Evolutionary conservation across 2,888 invertebrate genomes (phyloP), one percentile per base, ranked within the genome.

Genomic region (Teinopalpus imperialis): DNA sequence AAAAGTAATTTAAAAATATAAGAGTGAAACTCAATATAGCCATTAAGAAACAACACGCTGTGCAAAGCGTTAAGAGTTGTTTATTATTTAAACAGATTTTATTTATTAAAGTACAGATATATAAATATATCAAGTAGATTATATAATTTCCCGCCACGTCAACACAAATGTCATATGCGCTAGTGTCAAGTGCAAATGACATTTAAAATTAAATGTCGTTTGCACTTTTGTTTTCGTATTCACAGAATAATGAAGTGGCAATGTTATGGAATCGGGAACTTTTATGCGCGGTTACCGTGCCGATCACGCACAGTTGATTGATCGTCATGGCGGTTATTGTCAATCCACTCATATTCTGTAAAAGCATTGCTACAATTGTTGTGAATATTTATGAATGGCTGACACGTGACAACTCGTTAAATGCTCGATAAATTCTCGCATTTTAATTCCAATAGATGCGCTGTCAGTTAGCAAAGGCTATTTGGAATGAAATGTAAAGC

Each of bases 301-400:
- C 71, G 71, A 78, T 74, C 72, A 69, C 71, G 70, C 66, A 71
- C 76, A 68, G 56, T 57, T 76, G 83, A 85, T 78, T 79, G 83
- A 83, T 79, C 71, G 70, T 69, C 65, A 63, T 69, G 74, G 76
- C 74, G 70, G 72, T 73, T 70, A 72, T 70, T 78, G 82, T 80
- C 83, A 82, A 81, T 82, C 81, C 80, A 69, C 60, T 59, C 60
- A 56, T 67, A 69, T 69, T 66, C 69, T 72, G 69, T 76, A 75
- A 82, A 81, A 79, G 81, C 82, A 69, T 77, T 66, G 71, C 66
- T 60, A 63, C 65, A 61, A 69, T 68, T 61, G 61, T 68, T 70
- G 73, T 83, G 78, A 85, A 87, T 87, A 85, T 87, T 83, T 83
- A 85, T 86, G 77, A 81, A 77, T 64, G 61, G 63, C 61, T 55